A percentile compares a stretch with the other conserved stretches of the same genome.
Conservation (phyloP, 2,113 vertebrate species). For the Salvelinus fontinalis region DNA sequence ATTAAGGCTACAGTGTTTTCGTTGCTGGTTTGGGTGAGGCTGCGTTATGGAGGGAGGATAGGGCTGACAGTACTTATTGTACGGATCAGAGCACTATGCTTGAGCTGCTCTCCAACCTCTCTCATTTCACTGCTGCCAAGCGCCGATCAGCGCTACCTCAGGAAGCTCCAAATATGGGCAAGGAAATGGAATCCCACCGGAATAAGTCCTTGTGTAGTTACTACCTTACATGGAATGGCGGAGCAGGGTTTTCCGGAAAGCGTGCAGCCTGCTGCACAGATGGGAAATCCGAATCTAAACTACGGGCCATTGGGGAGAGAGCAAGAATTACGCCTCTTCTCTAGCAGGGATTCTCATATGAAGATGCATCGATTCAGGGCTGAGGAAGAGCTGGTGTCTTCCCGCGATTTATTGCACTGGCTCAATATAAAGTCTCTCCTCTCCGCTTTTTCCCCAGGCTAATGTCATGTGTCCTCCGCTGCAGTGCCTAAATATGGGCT, state of each 20-base stretch:
- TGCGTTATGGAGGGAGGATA: too few relatives aligned
- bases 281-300: conserved; percentile 68
- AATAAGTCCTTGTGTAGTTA: conserved; percentile 91
- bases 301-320: conserved; percentile 40
- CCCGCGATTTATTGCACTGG: conserved; percentile 65
- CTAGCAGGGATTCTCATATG: conserved; percentile 45
- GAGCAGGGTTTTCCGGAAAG: conserved; percentile 82
- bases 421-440: conserved; percentile 69
- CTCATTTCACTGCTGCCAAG: conserved; percentile 70
- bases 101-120: conserved; percentile 71
- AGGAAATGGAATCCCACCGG: conserved; percentile 95
- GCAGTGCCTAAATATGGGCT: conserved; percentile 96
- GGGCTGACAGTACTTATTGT: conserved; percentile 74
- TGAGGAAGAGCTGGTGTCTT: conserved; percentile 57
- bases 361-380: conserved; percentile 65
- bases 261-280: conserved; percentile 66
- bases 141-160: conserved; percentile 75
- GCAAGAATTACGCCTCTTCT: conserved; percentile 55
- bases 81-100: conserved; percentile 62
- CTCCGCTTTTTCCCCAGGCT: conserved; percentile 61
- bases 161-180: conserved; percentile 94
- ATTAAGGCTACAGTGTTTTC: too few relatives aligned
- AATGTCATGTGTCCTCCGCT: conserved; percentile 90
- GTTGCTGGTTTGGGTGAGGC: too few relatives aligned
- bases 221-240: conserved; percentile 88